phyloP scores from a whole-genome alignment of 2,888 invertebrate genomes.

The Zeuzera pyrina region DNA sequence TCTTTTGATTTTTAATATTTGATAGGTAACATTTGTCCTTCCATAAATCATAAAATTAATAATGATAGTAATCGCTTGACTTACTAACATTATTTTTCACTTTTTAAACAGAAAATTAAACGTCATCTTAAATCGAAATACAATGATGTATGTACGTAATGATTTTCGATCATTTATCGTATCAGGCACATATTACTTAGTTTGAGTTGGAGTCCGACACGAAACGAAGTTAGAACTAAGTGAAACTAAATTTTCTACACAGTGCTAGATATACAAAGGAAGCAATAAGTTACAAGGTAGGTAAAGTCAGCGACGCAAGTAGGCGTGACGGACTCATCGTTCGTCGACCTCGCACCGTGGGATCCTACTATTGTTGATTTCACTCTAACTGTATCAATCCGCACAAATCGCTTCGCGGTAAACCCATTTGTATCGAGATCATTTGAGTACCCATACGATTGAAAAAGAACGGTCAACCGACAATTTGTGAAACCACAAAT shows the following conservation, averaged over 20 bases:
- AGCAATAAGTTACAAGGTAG: neutral
- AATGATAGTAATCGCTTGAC: too few species aligned
- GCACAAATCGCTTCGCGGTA: constrained; percentile 42
- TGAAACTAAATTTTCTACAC: neutral
- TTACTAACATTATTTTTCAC: too few species aligned
- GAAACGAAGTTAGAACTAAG: too few species aligned
- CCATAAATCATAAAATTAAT: too few species aligned
- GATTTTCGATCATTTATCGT: too few species aligned
- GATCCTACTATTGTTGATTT: constrained; percentile 52
- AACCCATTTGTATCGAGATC: constrained; percentile 23
- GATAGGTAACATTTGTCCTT: too few species aligned
- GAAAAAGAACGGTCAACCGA: constrained; percentile 17
- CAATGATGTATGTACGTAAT: too few species aligned
- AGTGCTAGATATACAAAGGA: neutral
- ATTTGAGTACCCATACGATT: constrained; percentile 18
- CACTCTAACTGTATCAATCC: constrained; percentile 48
- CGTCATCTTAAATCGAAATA: too few species aligned
- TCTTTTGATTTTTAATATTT: too few species aligned
- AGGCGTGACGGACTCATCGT: constrained; percentile 47
- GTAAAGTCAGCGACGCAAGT: constrained; percentile 34
- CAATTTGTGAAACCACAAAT: constrained; percentile 26
- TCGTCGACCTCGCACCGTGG: constrained; percentile 57
- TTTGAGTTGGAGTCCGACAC: too few species aligned
- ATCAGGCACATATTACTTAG: too few species aligned
- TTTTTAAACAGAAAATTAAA: too few species aligned